These are phyloP conservation scores for Drosophila dunni DNA, from an alignment of 1,140 invertebrate species.

Conservation along the genomic window DNA sequence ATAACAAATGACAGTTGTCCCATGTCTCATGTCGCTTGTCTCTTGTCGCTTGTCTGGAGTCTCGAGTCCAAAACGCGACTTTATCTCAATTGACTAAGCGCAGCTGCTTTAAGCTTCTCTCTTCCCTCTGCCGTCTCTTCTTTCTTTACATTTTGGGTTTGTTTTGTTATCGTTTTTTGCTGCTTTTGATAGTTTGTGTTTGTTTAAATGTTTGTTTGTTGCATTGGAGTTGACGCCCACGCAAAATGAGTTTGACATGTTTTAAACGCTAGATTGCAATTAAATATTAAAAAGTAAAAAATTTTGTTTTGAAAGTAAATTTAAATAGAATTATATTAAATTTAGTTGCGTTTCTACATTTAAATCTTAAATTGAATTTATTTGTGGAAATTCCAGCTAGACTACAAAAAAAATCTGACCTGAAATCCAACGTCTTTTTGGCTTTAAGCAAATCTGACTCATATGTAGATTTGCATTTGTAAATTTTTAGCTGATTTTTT, in stretches of 20 bases:
- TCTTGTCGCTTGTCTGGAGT: constrained; percentile 13
- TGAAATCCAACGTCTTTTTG: not conserved
- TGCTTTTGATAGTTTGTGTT: constrained; percentile 11
- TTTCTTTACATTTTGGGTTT: constrained; percentile 15
- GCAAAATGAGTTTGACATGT: not conserved
- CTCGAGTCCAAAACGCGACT: constrained; percentile 11
- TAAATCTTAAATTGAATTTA: too few species aligned
- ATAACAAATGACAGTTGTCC: constrained; percentile 70
- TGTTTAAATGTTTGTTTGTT: constrained; percentile 22
- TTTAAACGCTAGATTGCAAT: not conserved
- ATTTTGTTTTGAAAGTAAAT: too few species aligned
- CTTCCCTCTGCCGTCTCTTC: constrained; percentile 1
- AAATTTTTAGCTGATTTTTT: constrained; percentile 65
- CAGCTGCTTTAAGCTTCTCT: constrained; percentile 23
- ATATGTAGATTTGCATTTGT: constrained; percentile 67
- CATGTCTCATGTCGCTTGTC: constrained; percentile 32
- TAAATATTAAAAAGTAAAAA: not conserved
- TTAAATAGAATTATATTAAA: too few species aligned
- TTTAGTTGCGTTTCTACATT: too few species aligned
- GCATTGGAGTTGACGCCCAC: constrained; percentile 19
- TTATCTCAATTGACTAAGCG: constrained; percentile 44
- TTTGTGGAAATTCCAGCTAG: too few species aligned
- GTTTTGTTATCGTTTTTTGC: constrained; percentile 2
- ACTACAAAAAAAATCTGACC: not conserved
- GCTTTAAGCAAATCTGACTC: constrained; percentile 23